Evolutionary conservation across 2,888 invertebrate species (phyloP).

Genomic region (Sclerodermus sp.): DNA sequence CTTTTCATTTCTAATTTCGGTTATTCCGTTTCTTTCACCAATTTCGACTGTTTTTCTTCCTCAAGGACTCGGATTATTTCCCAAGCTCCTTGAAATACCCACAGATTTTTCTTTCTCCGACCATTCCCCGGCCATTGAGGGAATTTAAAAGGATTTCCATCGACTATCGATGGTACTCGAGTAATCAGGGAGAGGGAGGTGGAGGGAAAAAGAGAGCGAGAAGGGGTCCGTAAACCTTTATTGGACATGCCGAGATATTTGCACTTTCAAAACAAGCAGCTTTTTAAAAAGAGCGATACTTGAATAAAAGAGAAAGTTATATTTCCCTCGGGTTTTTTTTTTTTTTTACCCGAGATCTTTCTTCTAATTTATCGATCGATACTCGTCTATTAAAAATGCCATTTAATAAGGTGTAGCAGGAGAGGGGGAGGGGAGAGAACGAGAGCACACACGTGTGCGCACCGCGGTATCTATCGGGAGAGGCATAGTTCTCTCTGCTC

Average conservation of each 20-base stretch:
- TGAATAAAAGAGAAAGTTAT: background rate
- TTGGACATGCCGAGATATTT: constrained; percentile 25
- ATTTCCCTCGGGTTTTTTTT: background rate
- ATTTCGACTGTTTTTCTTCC: constrained; percentile 7
- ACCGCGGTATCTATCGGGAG: no score
- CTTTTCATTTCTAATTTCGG: no score
- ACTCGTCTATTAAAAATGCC: no score
- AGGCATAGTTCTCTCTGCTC: no score
- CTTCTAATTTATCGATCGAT: no score
- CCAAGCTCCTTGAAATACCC: constrained; percentile 18
- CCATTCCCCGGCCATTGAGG: constrained; percentile 3
- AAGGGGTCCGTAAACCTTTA: constrained; percentile 25
- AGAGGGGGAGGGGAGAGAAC: no score
- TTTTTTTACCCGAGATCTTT: background rate
- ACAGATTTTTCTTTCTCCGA: background rate
- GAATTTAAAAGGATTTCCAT: constrained; percentile 29
- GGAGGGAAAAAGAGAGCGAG: constrained; percentile 15
- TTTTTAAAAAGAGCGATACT: background rate
- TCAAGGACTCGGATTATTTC: background rate
- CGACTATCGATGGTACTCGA: constrained; percentile 30
- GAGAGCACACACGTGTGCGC: no score
- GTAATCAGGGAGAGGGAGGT: no score
- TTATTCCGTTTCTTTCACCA: background rate
- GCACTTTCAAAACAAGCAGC: constrained; percentile 9
- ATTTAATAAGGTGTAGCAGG: no score